Evolutionary conservation across 2,888 invertebrate genomes (phyloP), one percentile per base, ranked within the genome.

Genomic region (Apamea sordens): DNA sequence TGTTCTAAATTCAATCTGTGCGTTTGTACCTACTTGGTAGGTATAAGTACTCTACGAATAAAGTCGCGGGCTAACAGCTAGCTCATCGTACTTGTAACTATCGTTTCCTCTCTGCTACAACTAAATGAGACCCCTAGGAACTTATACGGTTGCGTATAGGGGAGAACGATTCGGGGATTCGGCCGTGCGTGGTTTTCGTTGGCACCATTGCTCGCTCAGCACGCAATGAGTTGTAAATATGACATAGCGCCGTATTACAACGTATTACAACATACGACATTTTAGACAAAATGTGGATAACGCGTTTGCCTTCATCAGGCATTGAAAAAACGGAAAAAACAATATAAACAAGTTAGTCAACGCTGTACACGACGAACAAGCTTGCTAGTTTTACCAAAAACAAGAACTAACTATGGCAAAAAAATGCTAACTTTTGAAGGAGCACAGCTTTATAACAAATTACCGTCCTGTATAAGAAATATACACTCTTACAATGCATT

Each of bases 171-270:
- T n/a, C n/a, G 36, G 78, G 75, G 50, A 80, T 36, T 7, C 8
- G 15, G 36, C n/a, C 80, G 80, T 83, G 67, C 80, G 50, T 76
- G 73, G 83, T 53, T 76, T 79, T 21, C 21, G 68, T 59, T 79
- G 68, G 73, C 70, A 82, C 83, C 83, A 69, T 59, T 61, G 65
- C 73, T 15, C 18, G 65, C 47, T 15, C 18, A n/a, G 18, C 79
- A 72, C 83, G 83, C 75, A 44, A 83, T 32, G 41, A 32, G 1
- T 36, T n/a, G 8, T 65, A 18, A 21, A 21, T 67, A 72, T 53
- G 32, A 21, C 21, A 50, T 6, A 18, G 15, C 13, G 18, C 36
- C 24, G 53, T 21, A 56, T n/a, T 3, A n/a, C n/a, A n/a, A n/a
- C 18, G 53, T 21, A 56, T 21, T 36, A 56, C 18, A 18, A 56